Conservation (phyloP, 1,140 invertebrate genomes). For the Nephotettix cincticeps region DNA sequence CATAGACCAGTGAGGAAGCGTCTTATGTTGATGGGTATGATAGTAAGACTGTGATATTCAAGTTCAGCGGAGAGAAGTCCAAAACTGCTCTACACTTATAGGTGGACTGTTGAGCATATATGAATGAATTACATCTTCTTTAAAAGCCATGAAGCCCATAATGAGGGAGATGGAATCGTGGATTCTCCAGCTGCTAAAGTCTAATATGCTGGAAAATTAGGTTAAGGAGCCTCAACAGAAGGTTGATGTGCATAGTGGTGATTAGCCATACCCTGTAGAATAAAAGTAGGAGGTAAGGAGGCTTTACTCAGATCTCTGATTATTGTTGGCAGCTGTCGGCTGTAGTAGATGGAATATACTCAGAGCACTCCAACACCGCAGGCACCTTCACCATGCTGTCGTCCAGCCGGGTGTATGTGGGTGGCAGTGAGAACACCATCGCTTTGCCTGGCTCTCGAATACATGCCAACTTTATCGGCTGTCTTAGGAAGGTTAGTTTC, state of each 20-base stretch:
- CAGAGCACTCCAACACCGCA: constrained; percentile 86
- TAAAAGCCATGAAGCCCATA: too few relatives aligned
- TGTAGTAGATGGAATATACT: constrained; percentile 88
- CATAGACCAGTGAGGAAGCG: too few relatives aligned
- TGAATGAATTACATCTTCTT: too few relatives aligned
- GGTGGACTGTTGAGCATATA: too few relatives aligned
- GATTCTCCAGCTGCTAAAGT: too few relatives aligned
- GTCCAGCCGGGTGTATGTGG: constrained; percentile 83
- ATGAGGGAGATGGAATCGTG: too few relatives aligned
- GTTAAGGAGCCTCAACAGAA: constrained; percentile 86
- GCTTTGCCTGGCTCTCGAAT: constrained; percentile 79
- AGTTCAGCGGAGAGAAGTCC: too few relatives aligned
- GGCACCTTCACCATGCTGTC: constrained; percentile 89
- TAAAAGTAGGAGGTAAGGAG: constrained; percentile 88
- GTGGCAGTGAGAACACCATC: constrained; percentile 80
- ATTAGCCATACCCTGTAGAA: constrained; percentile 75
- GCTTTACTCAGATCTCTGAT: too few relatives aligned
- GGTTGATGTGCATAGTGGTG: constrained; percentile 89
- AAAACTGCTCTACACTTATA: too few relatives aligned
- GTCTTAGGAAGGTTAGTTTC: constrained; percentile 84
- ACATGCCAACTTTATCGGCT: constrained; percentile 91
- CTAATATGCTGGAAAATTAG: constrained; percentile 71
- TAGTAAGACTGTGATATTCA: too few relatives aligned
- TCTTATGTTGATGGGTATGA: too few relatives aligned
- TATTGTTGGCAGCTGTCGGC: constrained; percentile 75